Evolutionary conservation across 1,140 invertebrate species (phyloP), one percentile per base, ranked within the genome.

Genomic region (Mesaphorura yosii): DNA sequence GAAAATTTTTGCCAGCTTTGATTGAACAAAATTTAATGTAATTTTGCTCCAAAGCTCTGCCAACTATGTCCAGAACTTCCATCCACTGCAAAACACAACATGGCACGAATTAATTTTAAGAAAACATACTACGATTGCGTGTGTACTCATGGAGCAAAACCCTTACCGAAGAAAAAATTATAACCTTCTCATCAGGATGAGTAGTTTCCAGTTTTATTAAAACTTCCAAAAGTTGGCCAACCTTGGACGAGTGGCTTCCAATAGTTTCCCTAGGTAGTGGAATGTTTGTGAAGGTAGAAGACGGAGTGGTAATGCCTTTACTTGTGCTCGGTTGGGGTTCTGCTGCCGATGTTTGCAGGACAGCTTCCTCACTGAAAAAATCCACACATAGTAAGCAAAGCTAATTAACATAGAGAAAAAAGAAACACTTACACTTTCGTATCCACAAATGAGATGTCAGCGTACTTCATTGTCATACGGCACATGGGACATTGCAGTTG

Each of bases 211-310:
- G 76, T 37, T 74, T 66, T 0, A 81, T 45, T 27, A 86, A 63
- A 41, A 75, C 69, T 45, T 73, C 65, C 2, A 86, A 71, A 39
- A 87, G 73, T n/a, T 72, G 77, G 50, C 79, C 72, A 5, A 87
- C 76, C 74, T 88, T 88, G 2, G 79, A 80, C 0, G 84, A 86
- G 66, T 78, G 75, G 51, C 76, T 75, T 2, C 81, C 81, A 51
- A 68, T 65, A 2, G 71, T 60, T 40, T 57, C 39, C 20, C 51
- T 48, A 4, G 40, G 40, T 10, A 34, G n/a, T n/a, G n/a, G n/a
- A n/a, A n/a, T n/a, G n/a, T n/a, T n/a, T n/a, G n/a, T 34, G 31
- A 10, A 34, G 31, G 31, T n/a, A 34, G 10, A 10, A 10, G 31
- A 34, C 31, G 10, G 10, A 34, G n/a, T 34, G 10, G 31, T n/a